A percentile compares a stretch with the other conserved stretches of the same genome.
phyloP scores from a whole-genome alignment of 1,140 invertebrate genomes.

The Camponotus pennsylvanicus region DNA sequence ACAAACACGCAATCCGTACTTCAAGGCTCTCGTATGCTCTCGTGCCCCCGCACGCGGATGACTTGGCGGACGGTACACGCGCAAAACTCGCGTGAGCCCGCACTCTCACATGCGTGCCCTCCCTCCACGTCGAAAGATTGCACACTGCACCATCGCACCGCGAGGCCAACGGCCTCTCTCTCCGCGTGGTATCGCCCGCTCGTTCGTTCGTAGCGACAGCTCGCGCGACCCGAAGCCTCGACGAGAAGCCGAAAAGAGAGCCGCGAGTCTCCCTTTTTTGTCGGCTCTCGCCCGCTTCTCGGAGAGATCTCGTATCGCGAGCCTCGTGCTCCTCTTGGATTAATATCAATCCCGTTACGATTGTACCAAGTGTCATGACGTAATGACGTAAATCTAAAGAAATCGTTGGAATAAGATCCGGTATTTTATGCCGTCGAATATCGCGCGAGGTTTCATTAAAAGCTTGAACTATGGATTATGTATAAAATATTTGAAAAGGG shows the following conservation, averaged over 20 bases:
- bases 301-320: neutral
- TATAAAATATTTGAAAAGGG: neutral
- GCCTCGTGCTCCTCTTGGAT: neutral
- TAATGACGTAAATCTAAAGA: neutral
- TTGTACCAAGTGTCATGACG: neutral
- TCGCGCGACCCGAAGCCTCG: conserved; percentile 29
- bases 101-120: conserved; percentile 33
- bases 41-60: conserved; percentile 60
- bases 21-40: conserved; percentile 65
- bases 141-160: conserved; percentile 80
- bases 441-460: neutral
- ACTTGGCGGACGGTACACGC: conserved; percentile 57
- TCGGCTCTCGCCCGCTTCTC: neutral
- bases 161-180: conserved; percentile 77
- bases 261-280: conserved; percentile 7
- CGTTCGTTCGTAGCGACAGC: conserved; percentile 51
- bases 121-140: conserved; percentile 65
- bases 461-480: neutral
- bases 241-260: conserved; percentile 58
- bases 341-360: conserved; percentile 17
- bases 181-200: conserved; percentile 62
- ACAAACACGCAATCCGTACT: conserved; percentile 76
- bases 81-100: conserved; percentile 40
- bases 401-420: neutral
- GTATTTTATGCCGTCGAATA: too few relatives aligned